These are phyloP conservation scores for Gavialis gangeticus DNA, from an alignment of 2,113 vertebrate genomes.

Conservation along the genomic window DNA sequence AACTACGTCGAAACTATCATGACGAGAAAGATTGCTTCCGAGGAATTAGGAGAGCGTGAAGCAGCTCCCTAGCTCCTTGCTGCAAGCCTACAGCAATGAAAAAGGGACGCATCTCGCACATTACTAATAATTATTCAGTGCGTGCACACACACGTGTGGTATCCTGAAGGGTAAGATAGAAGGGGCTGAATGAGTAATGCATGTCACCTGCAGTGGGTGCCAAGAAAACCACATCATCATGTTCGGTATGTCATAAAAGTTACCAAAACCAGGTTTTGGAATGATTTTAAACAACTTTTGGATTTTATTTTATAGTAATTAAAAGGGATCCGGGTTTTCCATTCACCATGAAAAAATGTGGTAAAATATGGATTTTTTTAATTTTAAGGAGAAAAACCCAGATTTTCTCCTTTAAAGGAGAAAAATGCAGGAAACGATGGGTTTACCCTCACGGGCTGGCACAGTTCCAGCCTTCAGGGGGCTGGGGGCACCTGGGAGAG, in stretches of 20 bases:
- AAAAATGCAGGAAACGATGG: no score
- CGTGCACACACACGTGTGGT: background rate
- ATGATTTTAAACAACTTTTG: no score
- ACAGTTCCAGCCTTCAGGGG: no score
- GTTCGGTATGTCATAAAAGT: background rate
- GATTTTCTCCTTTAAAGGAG: no score
- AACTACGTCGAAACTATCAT: background rate
- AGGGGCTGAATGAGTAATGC: background rate
- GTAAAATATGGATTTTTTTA: no score
- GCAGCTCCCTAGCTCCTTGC: background rate
- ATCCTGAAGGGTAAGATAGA: background rate
- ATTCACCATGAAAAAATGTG: no score
- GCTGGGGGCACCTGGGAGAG: no score
- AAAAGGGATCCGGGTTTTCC: no score
- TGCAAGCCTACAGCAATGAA: background rate
- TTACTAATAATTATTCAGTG: background rate
- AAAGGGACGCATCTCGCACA: background rate
- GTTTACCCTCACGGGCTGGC: no score
- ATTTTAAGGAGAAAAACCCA: no score
- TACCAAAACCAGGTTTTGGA: background rate
- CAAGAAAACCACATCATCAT: background rate
- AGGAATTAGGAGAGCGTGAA: background rate
- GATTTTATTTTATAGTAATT: no score
- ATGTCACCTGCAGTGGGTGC: background rate
- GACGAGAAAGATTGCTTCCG: background rate